Percentiles rank a stretch among this genome's conserved stretches.
These are phyloP conservation scores for Phaenicophaeus curvirostris DNA, from an alignment of 2,797 vertebrate genomes.

Conservation along the genomic window DNA sequence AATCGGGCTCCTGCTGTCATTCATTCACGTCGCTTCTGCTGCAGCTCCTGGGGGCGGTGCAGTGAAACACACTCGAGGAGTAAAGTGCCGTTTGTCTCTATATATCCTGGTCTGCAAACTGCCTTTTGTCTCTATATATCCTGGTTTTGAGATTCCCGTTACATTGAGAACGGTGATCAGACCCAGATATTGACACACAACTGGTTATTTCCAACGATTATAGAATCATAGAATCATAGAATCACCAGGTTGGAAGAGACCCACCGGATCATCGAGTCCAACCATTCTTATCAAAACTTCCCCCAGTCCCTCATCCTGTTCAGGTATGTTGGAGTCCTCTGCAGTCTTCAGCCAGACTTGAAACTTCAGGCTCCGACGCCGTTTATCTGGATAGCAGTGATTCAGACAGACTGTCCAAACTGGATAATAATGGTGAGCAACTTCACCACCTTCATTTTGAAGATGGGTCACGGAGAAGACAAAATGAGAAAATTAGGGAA, in stretches of 20 bases:
- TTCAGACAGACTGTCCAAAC: not conserved
- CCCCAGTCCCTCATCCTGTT: not conserved
- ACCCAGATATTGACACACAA: not conserved
- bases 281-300: too few species aligned
- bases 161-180: not conserved
- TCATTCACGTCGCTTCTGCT: not conserved
- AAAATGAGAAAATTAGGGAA: not conserved
- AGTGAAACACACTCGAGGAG: not conserved
- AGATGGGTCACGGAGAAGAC: not conserved
- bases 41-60: not conserved
- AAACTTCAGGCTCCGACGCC: not conserved
- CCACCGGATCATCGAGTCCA: too few species aligned
- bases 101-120: not conserved
- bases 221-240: too few species aligned
- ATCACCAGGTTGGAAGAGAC: too few species aligned
- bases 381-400: not conserved
- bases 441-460: not conserved
- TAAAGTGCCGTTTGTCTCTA: not conserved
- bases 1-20: not conserved
- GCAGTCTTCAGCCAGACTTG: not conserved
- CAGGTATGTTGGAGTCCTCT: not conserved
- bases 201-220: too few species aligned
- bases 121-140: not conserved
- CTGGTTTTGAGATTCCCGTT: not conserved
- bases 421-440: not conserved